Conservation (phyloP, 2,888 invertebrate species). For the Plagodis dolabraria region DNA sequence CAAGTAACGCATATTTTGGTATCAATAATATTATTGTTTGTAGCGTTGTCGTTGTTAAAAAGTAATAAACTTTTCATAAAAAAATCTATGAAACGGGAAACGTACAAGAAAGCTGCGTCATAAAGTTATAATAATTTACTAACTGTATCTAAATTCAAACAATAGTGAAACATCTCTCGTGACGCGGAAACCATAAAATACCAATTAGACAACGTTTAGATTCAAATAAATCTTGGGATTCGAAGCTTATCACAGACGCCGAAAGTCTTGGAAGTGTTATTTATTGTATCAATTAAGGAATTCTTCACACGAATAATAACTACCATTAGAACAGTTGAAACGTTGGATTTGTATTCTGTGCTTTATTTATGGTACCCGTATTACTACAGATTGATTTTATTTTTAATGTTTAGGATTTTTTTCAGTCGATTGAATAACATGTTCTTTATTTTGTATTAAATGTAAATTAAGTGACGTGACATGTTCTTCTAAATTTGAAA, state of each 20-base stretch:
- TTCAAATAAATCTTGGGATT: constrained; percentile 71
- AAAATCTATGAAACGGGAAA: constrained; percentile 11
- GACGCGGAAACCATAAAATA: constrained; percentile 59
- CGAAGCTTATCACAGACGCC: constrained; percentile 67
- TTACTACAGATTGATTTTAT: background rate
- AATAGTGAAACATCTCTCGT: constrained; percentile 49
- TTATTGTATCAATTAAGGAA: constrained; percentile 78
- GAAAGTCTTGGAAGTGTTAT: constrained; percentile 64
- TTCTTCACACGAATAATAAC: constrained; percentile 68
- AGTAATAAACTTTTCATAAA: too few relatives aligned
- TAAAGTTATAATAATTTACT: constrained; percentile 41
- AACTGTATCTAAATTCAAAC: constrained; percentile 57
- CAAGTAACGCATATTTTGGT: too few relatives aligned
- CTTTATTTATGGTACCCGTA: background rate
- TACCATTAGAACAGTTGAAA: constrained; percentile 44
- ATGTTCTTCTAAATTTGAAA: too few relatives aligned
- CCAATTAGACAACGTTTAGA: constrained; percentile 68
- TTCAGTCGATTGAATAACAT: too few relatives aligned
- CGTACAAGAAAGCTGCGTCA: constrained; percentile 17
- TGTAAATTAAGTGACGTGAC: too few relatives aligned
- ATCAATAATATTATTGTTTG: too few relatives aligned
- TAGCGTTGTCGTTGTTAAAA: too few relatives aligned
- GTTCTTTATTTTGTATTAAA: too few relatives aligned
- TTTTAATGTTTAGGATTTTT: too few relatives aligned
- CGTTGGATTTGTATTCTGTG: constrained; percentile 23